A percentile compares a stretch with the other conserved stretches of the same genome.
Evolutionary conservation across 37 sponge, comb jelly and placozoan genomes (phyloP).

Genomic region (Haliclona indistincta): DNA sequence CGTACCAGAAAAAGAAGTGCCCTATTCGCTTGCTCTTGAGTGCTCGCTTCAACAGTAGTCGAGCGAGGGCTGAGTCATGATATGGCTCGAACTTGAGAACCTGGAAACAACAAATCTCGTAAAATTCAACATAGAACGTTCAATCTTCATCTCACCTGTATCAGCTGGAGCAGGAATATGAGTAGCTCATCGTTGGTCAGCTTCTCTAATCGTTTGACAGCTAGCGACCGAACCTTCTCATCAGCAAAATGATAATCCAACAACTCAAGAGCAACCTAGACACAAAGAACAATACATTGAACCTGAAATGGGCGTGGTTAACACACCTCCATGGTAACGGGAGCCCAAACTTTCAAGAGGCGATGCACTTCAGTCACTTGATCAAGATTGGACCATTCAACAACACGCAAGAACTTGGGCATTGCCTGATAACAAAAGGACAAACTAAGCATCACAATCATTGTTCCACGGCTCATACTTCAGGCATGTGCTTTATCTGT

Average conservation of each 20-base stretch:
- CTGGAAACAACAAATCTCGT: slow-evolving; percentile 15
- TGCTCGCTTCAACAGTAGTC: slow-evolving; percentile 74
- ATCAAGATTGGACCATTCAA: slow-evolving; percentile 81
- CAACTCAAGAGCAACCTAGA: slow-evolving; percentile 81
- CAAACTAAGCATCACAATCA: not conserved
- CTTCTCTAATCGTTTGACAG: slow-evolving; percentile 35
- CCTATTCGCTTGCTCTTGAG: slow-evolving; percentile 77
- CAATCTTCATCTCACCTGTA: slow-evolving; percentile 51
- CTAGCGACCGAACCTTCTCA: slow-evolving; percentile 48
- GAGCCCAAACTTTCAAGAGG: slow-evolving; percentile 67
- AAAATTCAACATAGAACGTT: not conserved
- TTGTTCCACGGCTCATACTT: slow-evolving; percentile 10
- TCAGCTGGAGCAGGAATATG: slow-evolving; percentile 75
- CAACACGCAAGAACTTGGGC: slow-evolving; percentile 81
- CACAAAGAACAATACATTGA: slow-evolving; percentile 31
- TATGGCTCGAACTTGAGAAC: slow-evolving; percentile 86
- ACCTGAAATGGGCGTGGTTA: too few relatives aligned
- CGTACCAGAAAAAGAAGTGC: slow-evolving; percentile 87
- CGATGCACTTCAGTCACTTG: slow-evolving; percentile 57
- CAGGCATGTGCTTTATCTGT: slow-evolving; percentile 55
- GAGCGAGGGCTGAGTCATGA: slow-evolving; percentile 76
- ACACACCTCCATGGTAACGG: slow-evolving; percentile 64
- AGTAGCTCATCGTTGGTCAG: slow-evolving; percentile 51
- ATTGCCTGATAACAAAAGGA: slow-evolving; percentile 44
- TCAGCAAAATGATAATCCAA: slow-evolving; percentile 58